A percentile compares a stretch with the other conserved stretches of the same genome.
These are phyloP conservation scores for Patella ulyssiponensis DNA, from an alignment of 2,888 invertebrate species.

Conservation along the genomic window DNA sequence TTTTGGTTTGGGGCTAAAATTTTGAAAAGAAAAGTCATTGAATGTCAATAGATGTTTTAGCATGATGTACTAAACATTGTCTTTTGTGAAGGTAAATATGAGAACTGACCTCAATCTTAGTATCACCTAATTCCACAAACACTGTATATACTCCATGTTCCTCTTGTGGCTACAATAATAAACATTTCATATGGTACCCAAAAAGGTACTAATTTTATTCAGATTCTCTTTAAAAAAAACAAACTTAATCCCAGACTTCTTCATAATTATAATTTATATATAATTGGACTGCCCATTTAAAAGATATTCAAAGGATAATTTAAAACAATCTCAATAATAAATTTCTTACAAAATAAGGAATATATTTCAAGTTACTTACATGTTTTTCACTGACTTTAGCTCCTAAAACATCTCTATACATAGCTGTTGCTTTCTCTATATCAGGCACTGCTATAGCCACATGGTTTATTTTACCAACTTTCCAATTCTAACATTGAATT, in stretches of 20 bases:
- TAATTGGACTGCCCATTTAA: too few relatives aligned
- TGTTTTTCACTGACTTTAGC: slow-evolving; percentile 74
- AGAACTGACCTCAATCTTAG: slow-evolving; percentile 75
- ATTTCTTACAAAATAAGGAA: too few relatives aligned
- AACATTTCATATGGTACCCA: neutral
- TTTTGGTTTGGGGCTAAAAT: too few relatives aligned
- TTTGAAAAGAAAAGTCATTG: too few relatives aligned
- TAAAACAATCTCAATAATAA: too few relatives aligned
- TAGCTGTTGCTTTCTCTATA: slow-evolving; percentile 73
- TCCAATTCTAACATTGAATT: slow-evolving; percentile 52
- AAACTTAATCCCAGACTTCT: too few relatives aligned
- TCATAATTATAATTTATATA: too few relatives aligned
- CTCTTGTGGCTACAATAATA: slow-evolving; percentile 71
- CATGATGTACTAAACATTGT: too few relatives aligned
- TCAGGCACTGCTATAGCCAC: slow-evolving; percentile 77
- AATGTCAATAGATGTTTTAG: too few relatives aligned
- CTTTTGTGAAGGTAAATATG: neutral
- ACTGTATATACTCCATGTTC: slow-evolving; percentile 78
- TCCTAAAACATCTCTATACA: slow-evolving; percentile 76
- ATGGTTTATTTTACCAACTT: slow-evolving; percentile 76
- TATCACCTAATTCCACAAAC: slow-evolving; percentile 77
- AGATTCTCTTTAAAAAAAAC: too few relatives aligned
- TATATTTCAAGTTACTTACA: slow-evolving; percentile 43
- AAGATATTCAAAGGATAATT: too few relatives aligned
- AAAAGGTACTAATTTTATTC: too few relatives aligned